Evolutionary conservation across 92 coral and sea anemone species (phyloP).

Genomic region (Phenganax marumi): DNA sequence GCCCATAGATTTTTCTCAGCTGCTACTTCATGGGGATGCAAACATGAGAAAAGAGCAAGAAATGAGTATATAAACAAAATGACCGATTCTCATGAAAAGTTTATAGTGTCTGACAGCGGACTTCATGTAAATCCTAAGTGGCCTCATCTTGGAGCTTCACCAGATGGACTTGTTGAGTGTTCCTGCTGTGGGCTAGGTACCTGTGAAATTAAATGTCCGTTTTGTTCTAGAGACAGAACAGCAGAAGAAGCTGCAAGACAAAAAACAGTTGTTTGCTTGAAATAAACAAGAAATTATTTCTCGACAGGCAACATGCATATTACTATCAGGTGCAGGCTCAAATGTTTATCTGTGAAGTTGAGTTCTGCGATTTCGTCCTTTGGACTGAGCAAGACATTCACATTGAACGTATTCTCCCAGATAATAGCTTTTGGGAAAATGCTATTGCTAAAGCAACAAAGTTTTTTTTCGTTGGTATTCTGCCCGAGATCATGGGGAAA

Average conservation of each 20-base stretch:
- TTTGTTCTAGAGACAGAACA: slow-evolving; percentile 40
- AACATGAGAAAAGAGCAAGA: slow-evolving; percentile 47
- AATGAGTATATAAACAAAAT: slow-evolving; percentile 18
- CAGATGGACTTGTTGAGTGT: slow-evolving; percentile 48
- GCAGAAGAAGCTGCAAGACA: slow-evolving; percentile 38
- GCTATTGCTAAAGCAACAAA: slow-evolving; percentile 37
- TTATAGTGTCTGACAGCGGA: slow-evolving; percentile 17
- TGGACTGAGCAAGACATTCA: slow-evolving; percentile 45
- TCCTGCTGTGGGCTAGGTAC: slow-evolving; percentile 39
- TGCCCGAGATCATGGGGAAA: slow-evolving; percentile 45
- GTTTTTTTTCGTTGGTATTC: slow-evolving; percentile 35
- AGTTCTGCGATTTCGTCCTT: slow-evolving; percentile 44
- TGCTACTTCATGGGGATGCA: slow-evolving; percentile 49
- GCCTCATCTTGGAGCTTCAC: slow-evolving; percentile 49
- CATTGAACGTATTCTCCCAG: background rate
- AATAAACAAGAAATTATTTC: slow-evolving; percentile 7
- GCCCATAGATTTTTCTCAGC: background rate
- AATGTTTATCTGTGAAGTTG: slow-evolving; percentile 32
- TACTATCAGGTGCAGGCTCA: slow-evolving; percentile 42
- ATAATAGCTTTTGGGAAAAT: slow-evolving; percentile 25
- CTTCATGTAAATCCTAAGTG: slow-evolving; percentile 34
- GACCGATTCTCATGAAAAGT: slow-evolving; percentile 22
- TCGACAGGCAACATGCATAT: slow-evolving; percentile 25
- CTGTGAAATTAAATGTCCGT: slow-evolving; percentile 59
- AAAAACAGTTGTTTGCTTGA: slow-evolving; percentile 38